These are phyloP conservation scores for Glossosoma conforme DNA, from an alignment of 1,140 invertebrate genomes.

Conservation along the genomic window DNA sequence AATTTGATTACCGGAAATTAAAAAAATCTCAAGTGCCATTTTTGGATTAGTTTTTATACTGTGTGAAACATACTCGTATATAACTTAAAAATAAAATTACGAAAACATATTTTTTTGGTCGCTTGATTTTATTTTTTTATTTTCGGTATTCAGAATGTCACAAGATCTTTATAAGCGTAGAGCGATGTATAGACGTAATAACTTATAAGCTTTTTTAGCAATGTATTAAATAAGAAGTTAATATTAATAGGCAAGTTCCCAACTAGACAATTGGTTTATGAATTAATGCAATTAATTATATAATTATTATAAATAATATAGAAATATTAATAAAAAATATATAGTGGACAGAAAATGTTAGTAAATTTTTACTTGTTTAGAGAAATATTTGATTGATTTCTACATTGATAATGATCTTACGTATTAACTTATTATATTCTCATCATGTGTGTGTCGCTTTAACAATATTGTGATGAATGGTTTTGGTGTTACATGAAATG, in stretches of 20 bases:
- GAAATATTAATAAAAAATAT: conserved; percentile 26
- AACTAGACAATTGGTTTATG: conserved; percentile 28
- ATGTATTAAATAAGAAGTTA: conserved; percentile 27
- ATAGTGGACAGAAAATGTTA: conserved; percentile 32
- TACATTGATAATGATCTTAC: conserved; percentile 30
- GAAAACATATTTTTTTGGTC: too few relatives aligned
- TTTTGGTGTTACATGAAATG: conserved; percentile 33
- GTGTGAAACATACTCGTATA: too few relatives aligned
- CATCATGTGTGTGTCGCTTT: conserved; percentile 32
- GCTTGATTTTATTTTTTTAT: too few relatives aligned
- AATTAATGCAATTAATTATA: conserved; percentile 31
- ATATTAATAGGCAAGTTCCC: conserved; percentile 27
- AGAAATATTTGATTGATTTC: conserved; percentile 30
- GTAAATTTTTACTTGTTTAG: conserved; percentile 31
- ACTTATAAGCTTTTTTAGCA: conserved; percentile 29
- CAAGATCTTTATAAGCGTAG: conserved; percentile 10
- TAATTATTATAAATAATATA: conserved; percentile 22
- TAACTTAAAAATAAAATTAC: too few relatives aligned
- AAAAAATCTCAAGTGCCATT: too few relatives aligned
- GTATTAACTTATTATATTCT: conserved; percentile 27
- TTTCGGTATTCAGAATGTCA: too few relatives aligned
- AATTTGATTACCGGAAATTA: too few relatives aligned
- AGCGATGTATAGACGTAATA: conserved; percentile 26
- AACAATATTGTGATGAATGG: conserved; percentile 32
- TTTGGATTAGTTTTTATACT: too few relatives aligned